A percentile compares a stretch with the other conserved stretches of the same genome.
phyloP scores from a whole-genome alignment of 2,888 invertebrate species.

The Galeopsomyia nigrocyanea region DNA sequence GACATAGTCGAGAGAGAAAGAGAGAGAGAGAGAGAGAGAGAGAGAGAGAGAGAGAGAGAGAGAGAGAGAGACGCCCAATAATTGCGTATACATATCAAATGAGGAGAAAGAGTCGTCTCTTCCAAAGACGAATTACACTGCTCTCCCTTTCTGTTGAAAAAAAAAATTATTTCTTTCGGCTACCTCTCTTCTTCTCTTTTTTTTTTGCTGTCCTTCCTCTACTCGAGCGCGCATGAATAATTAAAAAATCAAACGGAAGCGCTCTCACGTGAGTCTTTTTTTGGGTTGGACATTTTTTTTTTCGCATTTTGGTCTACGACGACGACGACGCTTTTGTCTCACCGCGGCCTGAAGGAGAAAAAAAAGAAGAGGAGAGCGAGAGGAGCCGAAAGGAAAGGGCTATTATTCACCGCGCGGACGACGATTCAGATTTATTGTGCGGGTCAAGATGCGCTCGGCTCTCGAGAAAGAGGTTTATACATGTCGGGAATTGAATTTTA shows the following conservation, averaged over 20 bases:
- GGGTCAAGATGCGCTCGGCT: conserved; percentile 62
- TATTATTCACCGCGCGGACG: not conserved
- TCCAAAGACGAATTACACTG: conserved; percentile 27
- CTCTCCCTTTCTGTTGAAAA: not conserved
- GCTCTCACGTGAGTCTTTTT: conserved; percentile 16
- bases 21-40: no score
- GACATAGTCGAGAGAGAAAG: no score
- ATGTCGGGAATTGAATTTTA: no score
- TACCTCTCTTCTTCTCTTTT: not conserved
- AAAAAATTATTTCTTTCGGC: not conserved
- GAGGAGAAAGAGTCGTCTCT: conserved; percentile 46
- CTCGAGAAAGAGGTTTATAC: not conserved
- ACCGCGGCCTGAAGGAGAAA: no score
- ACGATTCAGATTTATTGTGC: conserved; percentile 48
- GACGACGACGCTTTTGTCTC: no score
- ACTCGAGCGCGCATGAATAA: conserved; percentile 24
- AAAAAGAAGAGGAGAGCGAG: no score
- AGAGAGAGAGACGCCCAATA: conserved; percentile 56
- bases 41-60: no score
- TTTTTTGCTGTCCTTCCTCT: not conserved
- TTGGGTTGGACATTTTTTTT: conserved; percentile 1
- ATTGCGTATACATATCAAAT: conserved; percentile 61
- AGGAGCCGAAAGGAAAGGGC: not conserved
- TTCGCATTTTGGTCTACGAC: not conserved
- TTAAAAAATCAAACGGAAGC: conserved; percentile 42